Evolutionary conservation across 2,888 invertebrate species (phyloP), one percentile per base, ranked within the genome.

Genomic region (Papilio elwesi): DNA sequence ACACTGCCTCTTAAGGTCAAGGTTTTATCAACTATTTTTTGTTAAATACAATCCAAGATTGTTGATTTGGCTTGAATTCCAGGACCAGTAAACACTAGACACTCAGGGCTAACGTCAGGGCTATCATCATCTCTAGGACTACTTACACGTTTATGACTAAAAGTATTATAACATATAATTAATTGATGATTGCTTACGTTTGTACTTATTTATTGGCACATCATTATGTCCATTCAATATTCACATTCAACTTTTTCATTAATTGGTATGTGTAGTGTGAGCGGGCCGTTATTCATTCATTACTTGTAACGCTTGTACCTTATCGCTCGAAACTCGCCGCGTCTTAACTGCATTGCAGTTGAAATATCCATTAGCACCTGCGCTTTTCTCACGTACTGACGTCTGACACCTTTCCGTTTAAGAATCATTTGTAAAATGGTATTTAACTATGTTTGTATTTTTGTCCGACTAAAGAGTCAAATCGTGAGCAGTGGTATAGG

Each of bases 301-400:
- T 57, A 26, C 55, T 11, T 55, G 64, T 70, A 70, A 70, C 64
- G 55, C 15, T 53, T 52, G 26, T 43, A 9, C 13, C 65, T 55
- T 64, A 73, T 68, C 48, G 68, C 64, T 47, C 48, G 63, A 8
- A 38, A 36, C 68, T 53, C 15, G 62, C 12, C 55, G 52, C 68
- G 68, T 63, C 53, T 68, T 51, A 66, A 66, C 59, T 71, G 66
- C 59, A 59, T 26, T 72, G 67, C 63, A 53, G 63, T 68, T 62
- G 47, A 59, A 59, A 59, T 38, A 59, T 36, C 12, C 57, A 57
- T 59, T 59, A 59, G 11, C 63, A 63, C n/a, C 47, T 63, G 47
- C 48, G 47, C 43, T 63, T 48, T 63, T 48, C 63, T 48, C 63
- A 63, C 48, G 6, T 10, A 12, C 15, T 48, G 47, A 63, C 63